Evolutionary conservation across 2,797 vertebrate genomes (phyloP).

Genomic region (Acrocephalus scirpaceus): DNA sequence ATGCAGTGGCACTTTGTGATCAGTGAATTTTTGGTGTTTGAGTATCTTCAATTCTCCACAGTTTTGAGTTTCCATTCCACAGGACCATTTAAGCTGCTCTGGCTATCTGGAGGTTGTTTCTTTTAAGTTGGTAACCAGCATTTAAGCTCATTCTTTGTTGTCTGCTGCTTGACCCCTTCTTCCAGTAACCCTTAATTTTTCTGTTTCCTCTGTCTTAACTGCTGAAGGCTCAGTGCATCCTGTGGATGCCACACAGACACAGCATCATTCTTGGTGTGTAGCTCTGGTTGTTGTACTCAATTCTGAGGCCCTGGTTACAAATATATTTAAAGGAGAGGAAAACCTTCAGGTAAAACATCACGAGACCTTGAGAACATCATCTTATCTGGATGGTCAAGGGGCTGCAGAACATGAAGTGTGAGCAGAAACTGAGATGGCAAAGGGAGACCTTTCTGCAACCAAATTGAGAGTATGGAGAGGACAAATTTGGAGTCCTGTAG

Average conservation of each 20-base stretch:
- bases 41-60: neutral
- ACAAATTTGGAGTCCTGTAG: neutral
- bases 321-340: neutral
- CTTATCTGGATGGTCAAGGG: neutral
- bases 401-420: neutral
- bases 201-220: neutral
- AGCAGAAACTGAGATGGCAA: neutral
- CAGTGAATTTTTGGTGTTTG: neutral
- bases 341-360: neutral
- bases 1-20: neutral
- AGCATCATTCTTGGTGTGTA: neutral
- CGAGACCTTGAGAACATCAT: neutral
- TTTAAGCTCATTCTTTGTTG: neutral
- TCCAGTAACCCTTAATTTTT: neutral
- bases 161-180: neutral
- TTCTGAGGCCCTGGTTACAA: neutral
- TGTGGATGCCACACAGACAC: neutral
- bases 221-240: neutral
- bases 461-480: neutral
- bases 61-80: neutral
- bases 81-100: neutral
- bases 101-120: neutral
- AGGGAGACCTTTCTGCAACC: neutral
- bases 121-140: neutral
- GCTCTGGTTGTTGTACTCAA: fast-evolving